These are phyloP conservation scores for Ahaetulla prasina DNA, from an alignment of 2,113 vertebrate species.

Conservation along the genomic window DNA sequence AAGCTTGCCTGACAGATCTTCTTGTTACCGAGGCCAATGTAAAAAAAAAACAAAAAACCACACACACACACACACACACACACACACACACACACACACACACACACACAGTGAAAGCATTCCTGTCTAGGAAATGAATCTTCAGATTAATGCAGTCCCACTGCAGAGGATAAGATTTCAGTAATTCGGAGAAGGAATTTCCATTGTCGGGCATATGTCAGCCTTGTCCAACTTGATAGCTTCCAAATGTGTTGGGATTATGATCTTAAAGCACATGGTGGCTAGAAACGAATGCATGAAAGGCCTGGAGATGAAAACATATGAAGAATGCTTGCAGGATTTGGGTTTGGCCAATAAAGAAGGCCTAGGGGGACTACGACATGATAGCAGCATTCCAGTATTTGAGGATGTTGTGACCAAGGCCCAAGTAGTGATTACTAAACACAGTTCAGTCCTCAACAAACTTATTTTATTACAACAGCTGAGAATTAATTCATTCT, in stretches of 20 bases:
- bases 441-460: no score
- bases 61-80: no score
- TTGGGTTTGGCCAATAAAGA: background rate
- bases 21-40: constrained; percentile 54
- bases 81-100: no score
- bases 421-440: no score
- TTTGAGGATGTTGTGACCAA: no score
- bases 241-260: background rate
- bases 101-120: constrained; percentile 54
- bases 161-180: constrained; percentile 64
- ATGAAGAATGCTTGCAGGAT: background rate
- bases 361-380: background rate
- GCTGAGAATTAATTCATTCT: no score
- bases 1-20: constrained; percentile 62
- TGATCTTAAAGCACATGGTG: background rate
- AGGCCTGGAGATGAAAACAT: background rate
- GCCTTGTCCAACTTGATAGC: background rate
- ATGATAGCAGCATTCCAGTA: no score
- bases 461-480: no score
- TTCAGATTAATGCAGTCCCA: constrained; percentile 66
- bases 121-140: constrained; percentile 66
- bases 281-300: background rate
- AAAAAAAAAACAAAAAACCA: constrained; percentile 59
- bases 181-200: constrained; percentile 60
- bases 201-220: constrained; percentile 15